Percentiles rank a stretch among this genome's conserved stretches.
Conservation (phyloP, 2,797 vertebrate species). For the Pseudocheirus occidentalis region DNA sequence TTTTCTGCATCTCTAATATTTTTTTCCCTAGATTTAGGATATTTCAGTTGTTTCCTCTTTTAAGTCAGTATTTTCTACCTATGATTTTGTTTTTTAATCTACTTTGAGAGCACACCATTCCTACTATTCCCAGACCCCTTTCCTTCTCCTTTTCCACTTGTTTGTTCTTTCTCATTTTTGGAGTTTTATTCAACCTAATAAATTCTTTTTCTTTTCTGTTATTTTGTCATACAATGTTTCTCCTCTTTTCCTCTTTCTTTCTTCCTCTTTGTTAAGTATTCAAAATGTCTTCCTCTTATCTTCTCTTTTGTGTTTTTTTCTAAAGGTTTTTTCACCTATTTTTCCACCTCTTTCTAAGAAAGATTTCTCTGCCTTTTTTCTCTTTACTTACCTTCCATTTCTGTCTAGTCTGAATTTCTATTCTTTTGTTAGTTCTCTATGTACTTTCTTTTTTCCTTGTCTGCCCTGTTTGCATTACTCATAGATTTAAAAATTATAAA, state of each 20-base stretch:
- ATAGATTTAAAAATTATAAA: not conserved
- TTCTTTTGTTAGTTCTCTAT: not conserved
- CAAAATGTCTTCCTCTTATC: not conserved
- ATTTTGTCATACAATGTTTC: not conserved
- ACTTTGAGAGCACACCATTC: not conserved
- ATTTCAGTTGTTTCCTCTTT: not conserved
- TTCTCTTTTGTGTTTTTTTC: not conserved
- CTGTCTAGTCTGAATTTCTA: not conserved
- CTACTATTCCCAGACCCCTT: no score
- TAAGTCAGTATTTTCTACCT: not conserved
- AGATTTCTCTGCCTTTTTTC: not conserved
- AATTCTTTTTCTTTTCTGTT: not conserved
- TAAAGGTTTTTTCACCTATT: not conserved
- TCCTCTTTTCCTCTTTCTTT: not conserved
- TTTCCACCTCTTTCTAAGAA: not conserved
- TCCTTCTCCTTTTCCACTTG: not conserved
- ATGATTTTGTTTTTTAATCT: not conserved
- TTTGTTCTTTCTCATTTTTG: not conserved
- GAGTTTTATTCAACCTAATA: not conserved
- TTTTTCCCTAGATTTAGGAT: not conserved
- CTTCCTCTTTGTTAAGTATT: not conserved
- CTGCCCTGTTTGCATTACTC: not conserved
- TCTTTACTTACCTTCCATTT: not conserved
- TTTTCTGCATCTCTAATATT: not conserved
- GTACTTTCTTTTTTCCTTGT: not conserved